phyloP scores from a whole-genome alignment of 2,888 invertebrate genomes.

The Cremastobaeus sp. region DNA sequence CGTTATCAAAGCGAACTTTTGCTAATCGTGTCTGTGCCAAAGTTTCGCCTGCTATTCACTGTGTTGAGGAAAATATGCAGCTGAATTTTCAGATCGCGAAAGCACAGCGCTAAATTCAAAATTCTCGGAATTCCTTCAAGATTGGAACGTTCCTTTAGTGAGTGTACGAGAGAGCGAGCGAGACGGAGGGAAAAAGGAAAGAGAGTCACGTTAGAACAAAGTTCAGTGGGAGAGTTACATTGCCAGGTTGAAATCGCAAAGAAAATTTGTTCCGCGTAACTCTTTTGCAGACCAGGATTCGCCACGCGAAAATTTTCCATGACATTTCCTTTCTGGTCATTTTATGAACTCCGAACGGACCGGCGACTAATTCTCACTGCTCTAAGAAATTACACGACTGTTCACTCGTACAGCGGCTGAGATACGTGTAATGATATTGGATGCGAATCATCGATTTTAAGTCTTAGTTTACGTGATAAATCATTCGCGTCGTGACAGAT shows the following conservation, averaged over 20 bases:
- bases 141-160: conserved; percentile 67
- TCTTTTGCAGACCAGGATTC: conserved; percentile 30
- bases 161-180: conserved; percentile 51
- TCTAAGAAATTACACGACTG: conserved; percentile 1
- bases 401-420: neutral
- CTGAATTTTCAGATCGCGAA: conserved; percentile 68
- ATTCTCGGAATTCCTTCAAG: conserved; percentile 72
- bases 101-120: conserved; percentile 66
- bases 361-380: conserved; percentile 8
- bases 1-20: conserved; percentile 62
- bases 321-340: conserved; percentile 13
- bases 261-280: conserved; percentile 56
- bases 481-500: conserved; percentile 49
- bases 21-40: conserved; percentile 61
- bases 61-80: conserved; percentile 64
- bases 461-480: conserved; percentile 48
- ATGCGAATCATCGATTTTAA: conserved; percentile 43
- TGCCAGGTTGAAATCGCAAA: conserved; percentile 57
- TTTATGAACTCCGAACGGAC: conserved; percentile 17
- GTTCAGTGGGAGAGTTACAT: conserved; percentile 61
- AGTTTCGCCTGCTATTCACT: conserved; percentile 64
- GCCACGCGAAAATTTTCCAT: conserved; percentile 29
- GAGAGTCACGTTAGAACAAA: conserved; percentile 48
- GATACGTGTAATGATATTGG: conserved; percentile 24
- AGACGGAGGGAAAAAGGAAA: conserved; percentile 18